A percentile compares a stretch with the other conserved stretches of the same genome.
phyloP scores from a whole-genome alignment of 2,113 vertebrate genomes.

The Illadopsis cleaveri region DNA sequence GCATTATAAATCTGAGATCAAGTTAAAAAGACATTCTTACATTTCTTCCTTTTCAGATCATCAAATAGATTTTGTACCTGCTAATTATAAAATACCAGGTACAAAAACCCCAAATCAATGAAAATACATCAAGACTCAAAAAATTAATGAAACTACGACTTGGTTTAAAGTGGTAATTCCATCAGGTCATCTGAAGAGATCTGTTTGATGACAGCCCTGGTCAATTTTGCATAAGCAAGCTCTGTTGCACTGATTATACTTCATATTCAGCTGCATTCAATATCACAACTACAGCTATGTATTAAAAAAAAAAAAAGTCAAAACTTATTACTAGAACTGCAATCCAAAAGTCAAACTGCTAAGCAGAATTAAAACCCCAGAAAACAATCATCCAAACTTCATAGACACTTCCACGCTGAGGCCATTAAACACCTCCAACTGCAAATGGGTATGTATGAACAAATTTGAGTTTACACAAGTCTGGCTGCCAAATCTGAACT shows the following conservation, averaged over 20 bases:
- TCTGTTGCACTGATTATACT: neutral
- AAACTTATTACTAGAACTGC: neutral
- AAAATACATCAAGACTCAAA: neutral
- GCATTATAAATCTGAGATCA: neutral
- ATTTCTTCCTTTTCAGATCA: neutral
- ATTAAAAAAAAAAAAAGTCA: neutral
- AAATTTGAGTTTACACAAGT: neutral
- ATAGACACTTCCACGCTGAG: rapidly evolving
- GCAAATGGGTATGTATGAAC: neutral
- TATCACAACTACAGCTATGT: neutral
- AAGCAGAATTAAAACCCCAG: neutral
- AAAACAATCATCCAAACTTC: neutral
- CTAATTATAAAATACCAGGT: neutral
- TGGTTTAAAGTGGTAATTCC: neutral
- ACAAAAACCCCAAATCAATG: neutral
- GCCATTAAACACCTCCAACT: neutral
- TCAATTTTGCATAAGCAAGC: neutral
- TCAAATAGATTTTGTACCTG: neutral
- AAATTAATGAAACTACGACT: neutral
- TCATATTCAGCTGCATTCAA: neutral
- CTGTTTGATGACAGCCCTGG: neutral
- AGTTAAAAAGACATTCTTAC: neutral
- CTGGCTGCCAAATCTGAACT: neutral
- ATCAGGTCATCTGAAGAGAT: neutral
- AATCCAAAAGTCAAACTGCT: neutral